These are phyloP conservation scores for Erannis defoliaria DNA, from an alignment of 2,888 invertebrate species.

Conservation along the genomic window DNA sequence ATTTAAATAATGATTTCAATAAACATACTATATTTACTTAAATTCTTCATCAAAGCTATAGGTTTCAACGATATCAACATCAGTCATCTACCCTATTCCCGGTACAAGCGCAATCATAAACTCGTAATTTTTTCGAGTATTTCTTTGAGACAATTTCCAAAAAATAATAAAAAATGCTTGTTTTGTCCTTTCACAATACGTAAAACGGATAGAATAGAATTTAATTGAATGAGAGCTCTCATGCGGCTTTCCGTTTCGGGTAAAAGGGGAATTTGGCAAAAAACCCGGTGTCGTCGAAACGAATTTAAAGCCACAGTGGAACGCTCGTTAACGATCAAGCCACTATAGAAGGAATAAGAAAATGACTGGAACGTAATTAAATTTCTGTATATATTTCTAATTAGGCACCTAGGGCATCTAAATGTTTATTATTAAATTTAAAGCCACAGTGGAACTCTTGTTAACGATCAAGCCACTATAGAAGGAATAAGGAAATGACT, in stretches of 20 bases:
- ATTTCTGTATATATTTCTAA: too few relatives aligned
- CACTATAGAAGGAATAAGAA: too few relatives aligned
- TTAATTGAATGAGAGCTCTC: constrained; percentile 43
- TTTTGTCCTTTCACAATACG: constrained; percentile 38
- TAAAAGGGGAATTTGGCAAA: constrained; percentile 37
- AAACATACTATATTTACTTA: too few relatives aligned
- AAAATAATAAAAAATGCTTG: constrained; percentile 36
- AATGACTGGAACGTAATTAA: too few relatives aligned
- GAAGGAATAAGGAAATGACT: too few relatives aligned
- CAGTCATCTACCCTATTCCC: not conserved
- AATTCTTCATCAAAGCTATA: too few relatives aligned
- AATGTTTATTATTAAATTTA: too few relatives aligned
- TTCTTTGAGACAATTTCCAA: constrained; percentile 29
- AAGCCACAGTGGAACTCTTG: constrained; percentile 34
- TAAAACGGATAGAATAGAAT: constrained; percentile 39
- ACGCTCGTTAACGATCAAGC: constrained; percentile 38
- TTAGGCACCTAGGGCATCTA: too few relatives aligned
- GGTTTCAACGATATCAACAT: not conserved
- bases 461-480: constrained; percentile 36
- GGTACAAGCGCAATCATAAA: not conserved
- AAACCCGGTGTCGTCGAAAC: constrained; percentile 34
- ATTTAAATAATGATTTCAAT: too few relatives aligned
- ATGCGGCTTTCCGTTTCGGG: constrained; percentile 40
- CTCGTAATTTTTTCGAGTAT: not conserved
- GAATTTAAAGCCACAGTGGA: constrained; percentile 36